These are phyloP conservation scores for Lipotes vexillifer DNA, from an alignment of 2,113 vertebrate genomes.

Conservation along the genomic window DNA sequence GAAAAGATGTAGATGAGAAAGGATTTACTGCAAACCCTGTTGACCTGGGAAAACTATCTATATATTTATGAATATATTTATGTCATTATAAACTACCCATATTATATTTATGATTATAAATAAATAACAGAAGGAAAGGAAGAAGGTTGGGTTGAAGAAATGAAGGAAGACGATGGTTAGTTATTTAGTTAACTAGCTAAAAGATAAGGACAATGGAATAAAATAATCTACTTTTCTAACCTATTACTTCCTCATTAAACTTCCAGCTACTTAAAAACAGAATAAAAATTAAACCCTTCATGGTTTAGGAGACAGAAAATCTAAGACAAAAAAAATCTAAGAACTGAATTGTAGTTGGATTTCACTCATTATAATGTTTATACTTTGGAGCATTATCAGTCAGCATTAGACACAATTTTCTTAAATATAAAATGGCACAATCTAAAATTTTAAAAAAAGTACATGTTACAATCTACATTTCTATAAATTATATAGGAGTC, in stretches of 20 bases:
- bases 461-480: neutral
- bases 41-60: neutral
- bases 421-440: conserved; percentile 22
- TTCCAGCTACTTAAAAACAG: conserved; percentile 15
- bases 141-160: neutral
- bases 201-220: neutral
- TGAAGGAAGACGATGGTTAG: neutral
- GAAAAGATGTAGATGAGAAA: neutral
- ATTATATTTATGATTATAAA: neutral
- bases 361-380: conserved; percentile 2
- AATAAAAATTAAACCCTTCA: neutral
- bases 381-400: neutral
- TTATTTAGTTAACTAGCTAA: neutral
- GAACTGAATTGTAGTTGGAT: neutral
- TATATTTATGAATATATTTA: neutral
- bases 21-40: neutral
- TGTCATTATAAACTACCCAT: neutral
- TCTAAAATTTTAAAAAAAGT: neutral
- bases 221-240: neutral
- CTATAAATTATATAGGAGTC: neutral
- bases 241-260: neutral
- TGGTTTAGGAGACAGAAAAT: neutral
- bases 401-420: neutral
- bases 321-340: neutral
- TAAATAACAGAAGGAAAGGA: neutral